These are phyloP conservation scores for Scrobipalpa costella DNA, from an alignment of 2,888 invertebrate genomes.

Conservation along the genomic window DNA sequence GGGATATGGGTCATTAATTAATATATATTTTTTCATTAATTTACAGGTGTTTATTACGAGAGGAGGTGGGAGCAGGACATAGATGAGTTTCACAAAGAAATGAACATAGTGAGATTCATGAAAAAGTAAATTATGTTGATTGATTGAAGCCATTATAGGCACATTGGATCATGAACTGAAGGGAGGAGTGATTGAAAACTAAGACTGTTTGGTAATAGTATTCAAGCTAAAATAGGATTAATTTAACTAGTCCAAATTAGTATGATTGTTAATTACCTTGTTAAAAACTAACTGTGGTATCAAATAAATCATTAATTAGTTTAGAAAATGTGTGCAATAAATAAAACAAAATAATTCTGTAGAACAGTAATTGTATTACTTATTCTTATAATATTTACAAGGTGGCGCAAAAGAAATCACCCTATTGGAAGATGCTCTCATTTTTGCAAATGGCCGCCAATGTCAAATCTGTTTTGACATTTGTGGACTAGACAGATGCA, in stretches of 20 bases:
- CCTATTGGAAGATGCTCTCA: no score
- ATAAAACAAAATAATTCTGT: not conserved
- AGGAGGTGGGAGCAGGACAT: constrained; percentile 95
- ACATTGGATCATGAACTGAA: not conserved
- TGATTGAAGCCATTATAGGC: not conserved
- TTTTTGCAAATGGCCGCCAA: no score
- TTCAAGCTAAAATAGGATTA: not conserved
- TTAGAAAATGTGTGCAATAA: constrained; percentile 4
- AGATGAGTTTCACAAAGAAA: constrained; percentile 88
- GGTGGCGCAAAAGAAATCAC: no score
- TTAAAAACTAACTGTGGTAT: no score
- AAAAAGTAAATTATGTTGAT: constrained; percentile 40
- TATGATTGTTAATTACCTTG: no score
- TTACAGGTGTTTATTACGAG: constrained; percentile 89
- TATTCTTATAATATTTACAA: no score
- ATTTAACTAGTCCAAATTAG: no score
- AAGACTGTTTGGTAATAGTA: not conserved
- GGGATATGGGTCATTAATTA: not conserved
- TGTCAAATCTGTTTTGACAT: no score
- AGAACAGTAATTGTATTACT: constrained; percentile 7
- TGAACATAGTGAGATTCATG: constrained; percentile 85
- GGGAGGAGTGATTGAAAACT: no score
- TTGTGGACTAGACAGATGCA: no score
- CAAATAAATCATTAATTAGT: not conserved
- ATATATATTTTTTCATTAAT: not conserved